Conservation (phyloP, 2,797 vertebrate genomes). For the Buphagus erythrorhynchus region DNA sequence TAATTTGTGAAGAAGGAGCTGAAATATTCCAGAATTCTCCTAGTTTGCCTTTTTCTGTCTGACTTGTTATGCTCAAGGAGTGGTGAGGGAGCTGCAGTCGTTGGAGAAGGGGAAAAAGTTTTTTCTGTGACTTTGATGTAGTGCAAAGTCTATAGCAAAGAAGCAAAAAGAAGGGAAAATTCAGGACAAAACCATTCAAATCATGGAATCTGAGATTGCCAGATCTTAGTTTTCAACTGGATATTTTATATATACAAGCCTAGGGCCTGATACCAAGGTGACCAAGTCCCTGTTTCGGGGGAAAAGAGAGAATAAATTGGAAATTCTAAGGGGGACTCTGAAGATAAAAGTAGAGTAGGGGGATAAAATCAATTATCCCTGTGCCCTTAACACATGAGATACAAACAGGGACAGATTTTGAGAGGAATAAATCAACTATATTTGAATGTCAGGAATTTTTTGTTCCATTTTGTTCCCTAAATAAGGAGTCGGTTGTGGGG, state of each 20-base stretch:
- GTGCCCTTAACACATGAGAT: fast-evolving
- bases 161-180: neutral
- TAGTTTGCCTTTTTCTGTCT: neutral
- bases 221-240: neutral
- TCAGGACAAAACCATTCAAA: neutral
- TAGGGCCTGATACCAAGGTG: neutral
- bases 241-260: neutral
- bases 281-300: neutral
- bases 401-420: neutral
- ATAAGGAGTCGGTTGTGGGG: neutral
- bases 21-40: neutral
- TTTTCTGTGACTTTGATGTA: neutral
- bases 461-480: neutral
- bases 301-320: neutral
- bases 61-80: neutral
- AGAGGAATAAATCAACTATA: neutral
- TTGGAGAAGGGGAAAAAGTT: neutral
- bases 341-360: neutral
- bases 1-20: neutral
- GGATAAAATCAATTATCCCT: neutral
- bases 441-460: neutral
- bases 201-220: neutral
- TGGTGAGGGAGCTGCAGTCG: neutral
- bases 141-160: neutral
- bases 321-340: neutral